Evolutionary conservation across 2,113 vertebrate genomes (phyloP).

Genomic region (Xenus cinereus): DNA sequence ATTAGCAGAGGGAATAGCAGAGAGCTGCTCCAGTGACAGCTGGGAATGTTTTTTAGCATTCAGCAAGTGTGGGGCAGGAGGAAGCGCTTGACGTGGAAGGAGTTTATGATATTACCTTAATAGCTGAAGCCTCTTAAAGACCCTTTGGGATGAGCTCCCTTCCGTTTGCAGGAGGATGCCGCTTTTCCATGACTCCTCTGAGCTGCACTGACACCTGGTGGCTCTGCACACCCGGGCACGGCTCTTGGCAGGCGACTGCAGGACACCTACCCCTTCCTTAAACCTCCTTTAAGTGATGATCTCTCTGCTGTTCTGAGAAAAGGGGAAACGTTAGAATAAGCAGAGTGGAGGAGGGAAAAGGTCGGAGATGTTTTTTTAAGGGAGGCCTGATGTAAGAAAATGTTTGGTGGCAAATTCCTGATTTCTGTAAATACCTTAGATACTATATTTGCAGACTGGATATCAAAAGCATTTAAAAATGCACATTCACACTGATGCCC

Average conservation of each 20-base stretch:
- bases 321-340: background rate
- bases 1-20: background rate
- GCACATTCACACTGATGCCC: background rate
- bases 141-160: too few relatives aligned
- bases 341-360: background rate
- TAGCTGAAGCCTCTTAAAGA: background rate
- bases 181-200: background rate
- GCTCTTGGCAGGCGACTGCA: background rate
- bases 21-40: background rate
- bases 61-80: background rate
- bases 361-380: background rate
- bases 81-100: background rate
- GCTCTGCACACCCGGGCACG: accelerated
- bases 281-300: background rate
- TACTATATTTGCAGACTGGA: background rate
- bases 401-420: background rate
- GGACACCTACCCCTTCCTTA: background rate
- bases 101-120: accelerated
- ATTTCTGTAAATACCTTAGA: background rate
- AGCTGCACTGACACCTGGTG: background rate
- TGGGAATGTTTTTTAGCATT: background rate
- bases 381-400: background rate
- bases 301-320: background rate
- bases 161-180: accelerated
- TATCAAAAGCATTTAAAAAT: background rate